Base-by-base conservation (phyloP, 2,797 vertebrate species). In the Chrysocyon brachyurus region DNA sequence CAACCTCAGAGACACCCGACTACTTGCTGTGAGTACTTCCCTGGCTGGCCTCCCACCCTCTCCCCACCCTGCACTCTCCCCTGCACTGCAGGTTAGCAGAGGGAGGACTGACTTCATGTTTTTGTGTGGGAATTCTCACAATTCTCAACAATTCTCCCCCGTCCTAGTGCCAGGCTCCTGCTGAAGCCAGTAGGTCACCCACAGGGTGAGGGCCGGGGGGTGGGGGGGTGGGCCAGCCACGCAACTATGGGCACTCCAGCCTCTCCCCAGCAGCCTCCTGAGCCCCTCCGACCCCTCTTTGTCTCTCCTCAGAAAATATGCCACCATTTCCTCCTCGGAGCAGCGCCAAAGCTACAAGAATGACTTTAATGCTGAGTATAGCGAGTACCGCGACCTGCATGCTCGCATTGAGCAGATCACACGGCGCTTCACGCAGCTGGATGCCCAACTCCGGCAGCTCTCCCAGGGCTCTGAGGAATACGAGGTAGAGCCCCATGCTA, bases 341-440 rank as follows among this genome's bases (percentile, higher is more conserved):
- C 99, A 99, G 98, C 99, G 99, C 33, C 99, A 99, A 98, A 99
- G 98, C 97, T 99, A 99, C 98, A 99, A 99, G 89, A 99, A 99
- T 0, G 99, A 99, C 98, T 99, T 99, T 98, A 99, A 99, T 0
- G 98, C 99, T 0, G 99, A 99, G 87, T 99, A 99, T 98, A 99
- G 92, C 17, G 99, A 99, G 98, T 99, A 99, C 99, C 98, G 99
- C 24, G 99, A 99, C 94, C 97, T 99, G 95, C 99, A 99, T 8
- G 99, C 99, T 12, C 99, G 99, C 96, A 99, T 99, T 94, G 99
- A 99, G 98, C 97, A 99, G 98, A 99, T 99, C 98, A 99, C 99
- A 0, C 99, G 99, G 7, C 99, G 99, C 59, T 99, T 99, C 98
- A 99, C 99, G 0, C 99, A 99, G 98, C 98, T 99, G 0, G 99